Evolutionary conservation across 2,113 vertebrate genomes (phyloP).

Genomic region (Conger conger): DNA sequence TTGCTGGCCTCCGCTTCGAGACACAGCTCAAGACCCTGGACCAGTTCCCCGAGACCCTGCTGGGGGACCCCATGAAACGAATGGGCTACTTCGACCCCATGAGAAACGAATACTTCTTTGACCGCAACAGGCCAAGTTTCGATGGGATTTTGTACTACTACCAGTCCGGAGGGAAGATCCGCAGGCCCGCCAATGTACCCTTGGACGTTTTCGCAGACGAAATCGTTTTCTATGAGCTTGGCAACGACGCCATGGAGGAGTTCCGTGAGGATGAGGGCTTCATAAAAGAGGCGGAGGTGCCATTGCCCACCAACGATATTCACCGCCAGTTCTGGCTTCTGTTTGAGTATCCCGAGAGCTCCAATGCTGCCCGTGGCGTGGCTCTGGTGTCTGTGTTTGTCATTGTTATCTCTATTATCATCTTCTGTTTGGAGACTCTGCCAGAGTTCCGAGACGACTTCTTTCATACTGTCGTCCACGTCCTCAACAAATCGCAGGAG

Average conservation of each 20-base stretch:
- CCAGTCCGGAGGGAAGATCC: constrained; percentile 91
- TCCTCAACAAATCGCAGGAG: constrained; percentile 56
- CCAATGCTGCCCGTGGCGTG: constrained; percentile 85
- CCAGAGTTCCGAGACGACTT: constrained; percentile 90
- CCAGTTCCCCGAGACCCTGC: constrained; percentile 90
- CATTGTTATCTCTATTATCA: constrained; percentile 93
- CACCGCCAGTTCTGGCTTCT: constrained; percentile 92
- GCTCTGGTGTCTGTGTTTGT: constrained; percentile 90
- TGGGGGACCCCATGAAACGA: constrained; percentile 86
- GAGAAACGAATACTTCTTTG: constrained; percentile 97
- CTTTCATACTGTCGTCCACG: constrained; percentile 38
- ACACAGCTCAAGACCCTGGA: constrained; percentile 86
- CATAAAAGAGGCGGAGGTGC: constrained; percentile 85
- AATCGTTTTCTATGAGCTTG: constrained; percentile 91
- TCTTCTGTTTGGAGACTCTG: constrained; percentile 94
- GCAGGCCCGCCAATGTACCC: constrained; percentile 90
- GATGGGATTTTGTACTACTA: constrained; percentile 97
- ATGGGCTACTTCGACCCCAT: constrained; percentile 95
- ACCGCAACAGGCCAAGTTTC: constrained; percentile 92
- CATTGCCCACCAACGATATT: constrained; percentile 82
- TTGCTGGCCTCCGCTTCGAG: constrained; percentile 91
- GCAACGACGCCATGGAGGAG: constrained; percentile 88
- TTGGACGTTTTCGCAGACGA: constrained; percentile 91
- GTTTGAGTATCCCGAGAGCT: constrained; percentile 94
- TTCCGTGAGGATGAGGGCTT: constrained; percentile 96